Evolutionary conservation across 2,113 vertebrate species (phyloP).

Genomic region (Ammodramus savannarum): DNA sequence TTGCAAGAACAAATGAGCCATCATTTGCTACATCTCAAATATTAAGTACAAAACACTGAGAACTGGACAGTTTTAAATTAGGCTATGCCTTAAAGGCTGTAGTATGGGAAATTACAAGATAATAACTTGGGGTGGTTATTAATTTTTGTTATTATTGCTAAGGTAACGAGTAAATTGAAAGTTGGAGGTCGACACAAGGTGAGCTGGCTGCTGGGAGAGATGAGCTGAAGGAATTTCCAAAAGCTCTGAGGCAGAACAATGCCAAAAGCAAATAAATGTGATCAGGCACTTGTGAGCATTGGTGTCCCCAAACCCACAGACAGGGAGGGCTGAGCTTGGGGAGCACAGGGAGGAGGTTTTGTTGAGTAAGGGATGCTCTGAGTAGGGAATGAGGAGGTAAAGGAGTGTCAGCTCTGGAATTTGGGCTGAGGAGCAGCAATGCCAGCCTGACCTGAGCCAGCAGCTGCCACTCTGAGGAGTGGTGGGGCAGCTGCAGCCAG

Average conservation of each 20-base stretch:
- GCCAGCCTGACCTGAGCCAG: neutral
- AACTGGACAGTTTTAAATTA: neutral
- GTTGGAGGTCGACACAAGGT: neutral
- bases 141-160: neutral
- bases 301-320: too few species aligned
- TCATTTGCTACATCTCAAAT: neutral
- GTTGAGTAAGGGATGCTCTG: neutral
- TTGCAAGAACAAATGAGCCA: neutral
- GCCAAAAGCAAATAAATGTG: neutral
- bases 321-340: neutral
- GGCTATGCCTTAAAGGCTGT: neutral
- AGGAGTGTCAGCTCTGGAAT: neutral
- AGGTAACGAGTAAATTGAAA: neutral
- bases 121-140: neutral
- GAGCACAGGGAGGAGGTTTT: neutral
- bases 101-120: neutral
- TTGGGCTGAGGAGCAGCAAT: neutral
- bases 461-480: neutral
- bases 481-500: neutral
- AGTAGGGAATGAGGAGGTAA: neutral
- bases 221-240: neutral
- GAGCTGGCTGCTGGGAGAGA: neutral
- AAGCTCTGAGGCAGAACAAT: neutral
- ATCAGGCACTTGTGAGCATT: fast-evolving
- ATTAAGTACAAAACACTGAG: neutral